A percentile compares a stretch with the other conserved stretches of the same genome.
phyloP scores from a whole-genome alignment of 2,797 vertebrate species.

The Sebastes minor region DNA sequence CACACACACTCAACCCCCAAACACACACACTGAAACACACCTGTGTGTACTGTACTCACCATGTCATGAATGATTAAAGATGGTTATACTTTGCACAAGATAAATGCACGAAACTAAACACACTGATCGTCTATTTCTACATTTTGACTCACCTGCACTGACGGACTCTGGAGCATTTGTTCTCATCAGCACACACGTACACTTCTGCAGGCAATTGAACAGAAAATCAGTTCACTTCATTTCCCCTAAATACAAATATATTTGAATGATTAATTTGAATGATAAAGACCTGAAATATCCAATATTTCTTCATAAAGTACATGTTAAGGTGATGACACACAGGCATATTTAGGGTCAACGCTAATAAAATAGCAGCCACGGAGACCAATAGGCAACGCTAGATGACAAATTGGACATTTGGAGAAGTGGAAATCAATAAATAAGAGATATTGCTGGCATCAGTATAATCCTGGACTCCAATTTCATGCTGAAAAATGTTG shows the following conservation, averaged over 20 bases:
- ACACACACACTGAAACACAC: conserved; percentile 1
- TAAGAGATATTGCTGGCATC: not conserved
- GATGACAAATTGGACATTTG: not conserved
- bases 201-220: not conserved
- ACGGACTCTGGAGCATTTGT: not conserved
- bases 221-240: not conserved
- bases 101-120: not conserved
- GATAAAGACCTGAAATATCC: not conserved
- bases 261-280: not conserved
- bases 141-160: not conserved
- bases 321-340: not conserved
- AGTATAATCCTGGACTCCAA: not conserved
- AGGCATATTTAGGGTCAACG: not conserved
- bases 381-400: not conserved
- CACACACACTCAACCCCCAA: not conserved
- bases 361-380: not conserved
- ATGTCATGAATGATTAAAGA: not conserved
- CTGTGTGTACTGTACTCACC: not conserved
- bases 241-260: not conserved
- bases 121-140: not conserved
- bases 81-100: not conserved
- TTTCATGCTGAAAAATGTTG: not conserved
- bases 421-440: conserved; percentile 12
- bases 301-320: not conserved
- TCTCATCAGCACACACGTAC: not conserved